These are phyloP conservation scores for Ctenoplectra terminalis DNA, from an alignment of 1,140 invertebrate species.

Conservation along the genomic window DNA sequence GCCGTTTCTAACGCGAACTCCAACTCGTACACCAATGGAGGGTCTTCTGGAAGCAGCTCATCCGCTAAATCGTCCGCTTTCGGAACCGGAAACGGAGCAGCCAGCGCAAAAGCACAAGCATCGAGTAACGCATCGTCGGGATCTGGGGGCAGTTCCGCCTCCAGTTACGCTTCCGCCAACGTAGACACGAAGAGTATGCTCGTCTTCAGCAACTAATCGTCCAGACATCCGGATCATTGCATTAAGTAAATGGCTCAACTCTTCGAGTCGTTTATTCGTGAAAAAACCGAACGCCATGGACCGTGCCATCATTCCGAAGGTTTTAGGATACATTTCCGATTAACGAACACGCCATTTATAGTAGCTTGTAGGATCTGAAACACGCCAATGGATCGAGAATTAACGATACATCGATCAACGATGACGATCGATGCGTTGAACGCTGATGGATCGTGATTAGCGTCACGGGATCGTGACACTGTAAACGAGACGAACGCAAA, in stretches of 20 bases:
- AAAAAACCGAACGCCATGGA: not conserved
- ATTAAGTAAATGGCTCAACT: not conserved
- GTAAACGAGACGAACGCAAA: not conserved
- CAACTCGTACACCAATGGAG: constrained; percentile 26
- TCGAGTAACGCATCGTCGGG: constrained; percentile 23
- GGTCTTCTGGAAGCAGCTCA: constrained; percentile 10
- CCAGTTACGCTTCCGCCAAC: constrained; percentile 59
- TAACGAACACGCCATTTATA: not conserved
- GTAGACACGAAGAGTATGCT: constrained; percentile 65
- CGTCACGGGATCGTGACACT: not conserved
- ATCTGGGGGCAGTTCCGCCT: constrained; percentile 61
- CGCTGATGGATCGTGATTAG: not conserved
- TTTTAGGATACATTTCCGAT: not conserved
- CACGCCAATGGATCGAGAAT: not conserved
- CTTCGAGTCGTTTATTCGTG: not conserved
- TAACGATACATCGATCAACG: not conserved
- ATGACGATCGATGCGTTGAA: not conserved
- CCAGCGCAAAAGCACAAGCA: constrained; percentile 62
- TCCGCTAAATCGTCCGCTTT: constrained; percentile 46
- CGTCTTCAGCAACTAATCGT: constrained; percentile 67
- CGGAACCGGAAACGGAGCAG: constrained; percentile 26
- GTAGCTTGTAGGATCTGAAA: not conserved
- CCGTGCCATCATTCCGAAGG: not conserved
- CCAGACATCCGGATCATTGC: too few relatives aligned
- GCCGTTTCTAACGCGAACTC: constrained; percentile 46